A percentile compares a stretch with the other conserved stretches of the same genome.
Evolutionary conservation across 2,113 vertebrate genomes (phyloP).

Genomic region (Chrysochloris asiatica): DNA sequence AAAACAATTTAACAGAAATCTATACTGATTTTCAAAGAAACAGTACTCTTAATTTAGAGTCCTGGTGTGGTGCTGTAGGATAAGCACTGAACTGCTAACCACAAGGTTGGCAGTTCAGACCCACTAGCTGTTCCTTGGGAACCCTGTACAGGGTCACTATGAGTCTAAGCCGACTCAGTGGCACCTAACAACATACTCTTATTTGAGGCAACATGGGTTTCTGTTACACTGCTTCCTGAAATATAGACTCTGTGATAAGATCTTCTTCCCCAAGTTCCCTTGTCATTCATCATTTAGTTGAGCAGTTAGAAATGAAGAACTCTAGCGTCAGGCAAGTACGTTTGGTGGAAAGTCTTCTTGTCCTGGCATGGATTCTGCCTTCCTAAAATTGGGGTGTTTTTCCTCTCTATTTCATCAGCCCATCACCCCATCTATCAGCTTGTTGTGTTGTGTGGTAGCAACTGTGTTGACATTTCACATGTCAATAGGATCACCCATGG

Average conservation of each 20-base stretch:
- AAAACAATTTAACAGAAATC: neutral
- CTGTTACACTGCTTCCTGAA: neutral
- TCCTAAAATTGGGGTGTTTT: slow-evolving; percentile 10
- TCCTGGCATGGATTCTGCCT: neutral
- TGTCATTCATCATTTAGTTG: neutral
- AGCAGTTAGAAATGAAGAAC: neutral
- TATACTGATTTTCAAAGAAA: slow-evolving; percentile 33
- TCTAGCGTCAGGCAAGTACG: neutral
- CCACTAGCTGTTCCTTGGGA: too few species aligned
- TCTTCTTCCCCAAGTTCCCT: neutral
- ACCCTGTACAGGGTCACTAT: too few species aligned
- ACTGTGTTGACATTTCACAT: neutral
- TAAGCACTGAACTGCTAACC: too few species aligned
- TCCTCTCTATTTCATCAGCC: neutral
- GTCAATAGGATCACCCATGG: neutral
- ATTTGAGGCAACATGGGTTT: neutral
- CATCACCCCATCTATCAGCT: neutral
- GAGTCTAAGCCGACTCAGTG: too few species aligned
- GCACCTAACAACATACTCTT: too few species aligned
- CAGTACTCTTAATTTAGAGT: neutral
- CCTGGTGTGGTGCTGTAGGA: too few species aligned
- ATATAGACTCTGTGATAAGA: neutral
- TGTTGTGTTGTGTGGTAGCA: neutral
- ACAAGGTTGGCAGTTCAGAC: too few species aligned
- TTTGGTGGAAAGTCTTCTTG: neutral